Evolutionary conservation across 2,113 vertebrate genomes (phyloP), one percentile per base, ranked within the genome.

Genomic region (Anarrhichthys ocellatus): DNA sequence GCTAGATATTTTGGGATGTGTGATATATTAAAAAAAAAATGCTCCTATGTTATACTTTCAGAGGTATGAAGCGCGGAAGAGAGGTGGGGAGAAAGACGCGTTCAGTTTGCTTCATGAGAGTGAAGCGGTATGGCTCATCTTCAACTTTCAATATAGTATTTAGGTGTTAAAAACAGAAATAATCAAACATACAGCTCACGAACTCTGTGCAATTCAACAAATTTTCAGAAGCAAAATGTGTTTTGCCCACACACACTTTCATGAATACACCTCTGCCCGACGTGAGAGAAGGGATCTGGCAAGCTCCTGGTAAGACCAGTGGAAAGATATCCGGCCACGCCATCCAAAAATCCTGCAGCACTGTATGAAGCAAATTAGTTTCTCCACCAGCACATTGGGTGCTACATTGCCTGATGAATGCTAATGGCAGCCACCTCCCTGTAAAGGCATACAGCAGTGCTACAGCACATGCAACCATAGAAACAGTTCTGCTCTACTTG

Each of bases 401-500:
- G 77, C 84, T 82, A 85, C 87, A 74, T 74, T 83, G 91, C 83
- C 91, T 89, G 90, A 92, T 93, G 89, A 93, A 94, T 93, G 90
- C 90, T 92, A 94, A 94, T 92, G 83, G 83, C n/a, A 83, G 87
- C 90, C 81, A 82, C 85, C 88, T 91, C 83, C 89, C 84, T 87
- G 87, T 89, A 88, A 91, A 90, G 88, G 87, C 91, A 86, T 86
- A 88, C 78, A 75, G 87, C 89, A 87, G 78, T 38, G 81, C 87
- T 80, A 82, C 78, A 80, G 89, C 84, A 89, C 89, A 92, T 79
- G 92, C 88, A 91, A 93, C 93, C 93, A 92, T 93, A 94, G 93
- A 93, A 94, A 94, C 93, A 84, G 92, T 92, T 92, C 89, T 92
- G 92, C 93, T 93, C 93, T 82, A 89, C 88, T 92, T 87, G 81